phyloP scores from a whole-genome alignment of 2,797 vertebrate genomes.

The Sebastes wilsoni region DNA sequence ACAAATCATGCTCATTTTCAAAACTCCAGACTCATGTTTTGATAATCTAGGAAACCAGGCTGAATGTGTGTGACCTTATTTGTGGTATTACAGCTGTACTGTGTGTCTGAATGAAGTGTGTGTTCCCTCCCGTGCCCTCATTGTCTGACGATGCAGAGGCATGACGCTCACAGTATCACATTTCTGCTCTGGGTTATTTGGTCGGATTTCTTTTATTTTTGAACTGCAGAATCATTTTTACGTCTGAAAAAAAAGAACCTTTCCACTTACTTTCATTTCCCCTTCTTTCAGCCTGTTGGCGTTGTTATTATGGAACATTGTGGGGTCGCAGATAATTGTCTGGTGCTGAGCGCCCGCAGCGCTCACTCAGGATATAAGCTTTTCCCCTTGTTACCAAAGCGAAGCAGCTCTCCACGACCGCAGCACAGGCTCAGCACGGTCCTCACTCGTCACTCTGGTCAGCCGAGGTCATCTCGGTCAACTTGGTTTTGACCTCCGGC shows the following conservation, averaged over 20 bases:
- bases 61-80: not conserved
- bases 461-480: constrained; percentile 59
- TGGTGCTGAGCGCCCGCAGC: constrained; percentile 50
- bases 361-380: constrained; percentile 60
- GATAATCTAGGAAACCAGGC: not conserved
- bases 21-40: constrained; percentile 23
- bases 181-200: constrained; percentile 48
- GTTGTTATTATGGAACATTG: constrained; percentile 72
- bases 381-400: constrained; percentile 62
- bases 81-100: not conserved
- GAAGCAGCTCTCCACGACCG: constrained; percentile 45
- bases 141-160: constrained; percentile 48
- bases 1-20: not conserved
- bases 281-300: constrained; percentile 28
- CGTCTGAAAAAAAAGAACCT: constrained; percentile 18
- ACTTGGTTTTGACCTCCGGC: constrained; percentile 51
- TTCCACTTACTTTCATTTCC: constrained; percentile 66
- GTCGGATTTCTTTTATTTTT: constrained; percentile 54
- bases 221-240: constrained; percentile 53
- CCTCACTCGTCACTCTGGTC: constrained; percentile 58
- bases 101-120: constrained; percentile 46
- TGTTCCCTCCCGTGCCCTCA: constrained; percentile 47
- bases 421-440: constrained; percentile 40
- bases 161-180: constrained; percentile 44
- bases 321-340: constrained; percentile 65